These are phyloP conservation scores for Pachymerium ferrugineum DNA, from an alignment of 2,888 invertebrate genomes.

Conservation along the genomic window DNA sequence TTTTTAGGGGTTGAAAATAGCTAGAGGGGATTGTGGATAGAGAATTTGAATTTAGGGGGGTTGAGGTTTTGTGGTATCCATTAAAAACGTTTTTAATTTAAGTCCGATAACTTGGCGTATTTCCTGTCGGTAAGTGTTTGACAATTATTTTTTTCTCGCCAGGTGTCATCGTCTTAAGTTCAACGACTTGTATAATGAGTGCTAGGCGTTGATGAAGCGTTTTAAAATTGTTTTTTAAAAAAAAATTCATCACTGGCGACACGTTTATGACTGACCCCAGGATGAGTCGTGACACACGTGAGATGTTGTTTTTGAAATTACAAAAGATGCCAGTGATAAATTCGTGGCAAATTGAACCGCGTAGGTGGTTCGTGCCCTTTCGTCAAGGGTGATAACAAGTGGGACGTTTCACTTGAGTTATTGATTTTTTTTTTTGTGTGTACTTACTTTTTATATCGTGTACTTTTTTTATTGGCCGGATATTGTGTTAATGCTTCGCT, in stretches of 20 bases:
- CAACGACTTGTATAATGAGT: too few relatives aligned
- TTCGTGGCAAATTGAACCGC: background rate
- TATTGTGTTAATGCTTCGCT: slow-evolving; percentile 1
- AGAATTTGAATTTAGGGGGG: background rate
- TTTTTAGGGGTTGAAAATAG: background rate
- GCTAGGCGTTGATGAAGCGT: background rate
- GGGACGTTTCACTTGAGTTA: background rate
- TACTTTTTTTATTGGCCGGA: background rate
- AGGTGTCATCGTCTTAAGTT: slow-evolving; percentile 9
- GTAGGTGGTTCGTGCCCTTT: background rate
- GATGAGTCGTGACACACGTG: background rate
- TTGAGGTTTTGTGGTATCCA: background rate
- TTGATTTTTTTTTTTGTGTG: background rate
- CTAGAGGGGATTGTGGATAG: too few relatives aligned
- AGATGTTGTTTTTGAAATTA: background rate
- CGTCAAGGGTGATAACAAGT: background rate
- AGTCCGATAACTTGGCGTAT: too few relatives aligned
- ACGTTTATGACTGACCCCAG: background rate
- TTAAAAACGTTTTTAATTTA: too few relatives aligned
- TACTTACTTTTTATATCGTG: background rate
- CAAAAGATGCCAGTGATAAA: background rate
- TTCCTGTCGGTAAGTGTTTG: background rate
- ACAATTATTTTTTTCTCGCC: background rate
- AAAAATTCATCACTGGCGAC: too few relatives aligned
- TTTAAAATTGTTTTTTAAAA: too few relatives aligned